phyloP scores from a whole-genome alignment of 2,888 invertebrate species.

The Euplexia lucipara region DNA sequence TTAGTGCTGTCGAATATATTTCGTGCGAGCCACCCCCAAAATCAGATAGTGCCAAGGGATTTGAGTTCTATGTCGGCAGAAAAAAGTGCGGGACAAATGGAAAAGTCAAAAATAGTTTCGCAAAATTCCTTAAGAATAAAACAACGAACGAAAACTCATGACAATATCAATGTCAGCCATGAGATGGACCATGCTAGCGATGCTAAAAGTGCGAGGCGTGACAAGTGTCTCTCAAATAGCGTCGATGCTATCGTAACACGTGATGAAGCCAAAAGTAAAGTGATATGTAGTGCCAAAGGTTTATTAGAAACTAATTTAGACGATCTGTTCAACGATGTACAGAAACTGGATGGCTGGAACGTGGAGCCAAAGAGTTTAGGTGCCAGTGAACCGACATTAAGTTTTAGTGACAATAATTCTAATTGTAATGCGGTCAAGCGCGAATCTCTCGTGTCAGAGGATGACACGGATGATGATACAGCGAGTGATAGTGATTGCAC shows the following conservation, averaged over 20 bases:
- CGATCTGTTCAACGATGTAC: conserved; percentile 85
- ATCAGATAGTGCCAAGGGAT: conserved; percentile 77
- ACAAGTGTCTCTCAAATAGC: conserved; percentile 85
- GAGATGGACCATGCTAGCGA: conserved; percentile 71
- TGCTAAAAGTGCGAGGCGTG: conserved; percentile 74
- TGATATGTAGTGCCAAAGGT: conserved; percentile 91
- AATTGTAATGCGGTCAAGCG: conserved; percentile 76
- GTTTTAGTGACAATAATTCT: conserved; percentile 75
- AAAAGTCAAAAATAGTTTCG: conserved; percentile 72
- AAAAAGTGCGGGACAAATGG: conserved; percentile 70
- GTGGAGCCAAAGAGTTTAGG: conserved; percentile 84
- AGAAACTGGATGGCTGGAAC: conserved; percentile 79
- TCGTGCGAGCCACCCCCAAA: conserved; percentile 83
- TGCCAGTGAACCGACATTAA: conserved; percentile 86
- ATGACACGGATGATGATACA: conserved; percentile 85
- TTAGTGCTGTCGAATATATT: conserved; percentile 88
- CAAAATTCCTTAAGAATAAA: conserved; percentile 83
- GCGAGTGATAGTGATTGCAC: conserved; percentile 85
- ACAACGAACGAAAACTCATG: conserved; percentile 82
- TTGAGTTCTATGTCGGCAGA: conserved; percentile 70
- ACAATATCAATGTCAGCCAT: conserved; percentile 75
- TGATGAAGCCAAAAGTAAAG: conserved; percentile 85
- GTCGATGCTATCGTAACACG: conserved; percentile 83
- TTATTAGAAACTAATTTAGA: conserved; percentile 90
- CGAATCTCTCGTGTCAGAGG: conserved; percentile 84